Conservation (phyloP, 2,113 vertebrate species). For the Chaenogobius annularis region DNA sequence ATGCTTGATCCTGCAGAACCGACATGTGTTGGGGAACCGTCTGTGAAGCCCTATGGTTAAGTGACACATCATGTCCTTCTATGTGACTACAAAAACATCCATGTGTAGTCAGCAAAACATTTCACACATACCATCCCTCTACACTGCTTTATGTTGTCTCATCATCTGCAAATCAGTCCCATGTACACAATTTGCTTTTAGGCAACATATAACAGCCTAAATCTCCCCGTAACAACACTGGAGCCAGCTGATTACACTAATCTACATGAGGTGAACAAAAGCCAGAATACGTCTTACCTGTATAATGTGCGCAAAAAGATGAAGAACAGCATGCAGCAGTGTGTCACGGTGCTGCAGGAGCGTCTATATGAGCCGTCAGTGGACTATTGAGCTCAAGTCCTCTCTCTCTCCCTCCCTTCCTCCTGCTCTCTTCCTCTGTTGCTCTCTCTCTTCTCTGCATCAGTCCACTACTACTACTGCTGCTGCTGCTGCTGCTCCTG, state of each 20-base stretch:
- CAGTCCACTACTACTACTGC: slow-evolving; percentile 54
- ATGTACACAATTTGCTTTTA: not conserved
- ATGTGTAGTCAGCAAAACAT: slow-evolving; percentile 16
- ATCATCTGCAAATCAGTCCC: not conserved
- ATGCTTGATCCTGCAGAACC: slow-evolving; percentile 26
- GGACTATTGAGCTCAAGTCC: slow-evolving; percentile 64
- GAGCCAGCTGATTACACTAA: slow-evolving; percentile 25
- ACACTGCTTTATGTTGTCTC: not conserved
- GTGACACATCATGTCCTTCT: not conserved
- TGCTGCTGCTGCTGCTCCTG: slow-evolving; percentile 7
- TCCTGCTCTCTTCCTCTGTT: slow-evolving; percentile 7
- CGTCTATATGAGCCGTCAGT: slow-evolving; percentile 61
- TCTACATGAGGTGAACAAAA: slow-evolving; percentile 4
- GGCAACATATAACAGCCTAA: slow-evolving; percentile 18
- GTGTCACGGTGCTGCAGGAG: slow-evolving; percentile 50
- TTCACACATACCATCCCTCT: slow-evolving; percentile 10
- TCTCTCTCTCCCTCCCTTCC: slow-evolving; percentile 24
- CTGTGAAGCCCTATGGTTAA: not conserved
- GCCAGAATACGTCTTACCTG: slow-evolving; percentile 56
- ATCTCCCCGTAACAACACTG: slow-evolving; percentile 6
- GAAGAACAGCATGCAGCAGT: slow-evolving; percentile 53
- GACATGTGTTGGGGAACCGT: not conserved
- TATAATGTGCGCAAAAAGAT: slow-evolving; percentile 44
- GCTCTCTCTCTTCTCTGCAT: slow-evolving; percentile 50
- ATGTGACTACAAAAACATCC: not conserved